These are phyloP conservation scores for Andrena camellia DNA, from an alignment of 2,888 invertebrate species.

Conservation along the genomic window DNA sequence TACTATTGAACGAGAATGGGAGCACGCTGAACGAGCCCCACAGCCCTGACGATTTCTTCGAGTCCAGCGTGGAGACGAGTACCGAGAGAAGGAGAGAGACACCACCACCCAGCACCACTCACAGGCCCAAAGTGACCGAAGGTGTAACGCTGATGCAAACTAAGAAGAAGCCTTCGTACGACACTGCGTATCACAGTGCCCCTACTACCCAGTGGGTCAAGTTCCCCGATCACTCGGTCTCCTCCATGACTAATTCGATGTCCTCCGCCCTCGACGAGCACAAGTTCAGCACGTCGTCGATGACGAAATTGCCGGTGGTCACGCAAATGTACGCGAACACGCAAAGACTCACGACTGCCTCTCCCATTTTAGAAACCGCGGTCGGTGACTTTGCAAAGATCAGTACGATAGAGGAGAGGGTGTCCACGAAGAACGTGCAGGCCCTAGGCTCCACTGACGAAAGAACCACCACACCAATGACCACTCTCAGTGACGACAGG, in stretches of 20 bases:
- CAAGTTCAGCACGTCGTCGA: constrained; percentile 38
- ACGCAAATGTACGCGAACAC: constrained; percentile 71
- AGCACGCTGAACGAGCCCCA: constrained; percentile 82
- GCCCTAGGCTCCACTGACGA: constrained; percentile 37
- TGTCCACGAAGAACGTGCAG: constrained; percentile 61
- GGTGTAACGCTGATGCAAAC: constrained; percentile 1
- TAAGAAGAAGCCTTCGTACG: constrained; percentile 23
- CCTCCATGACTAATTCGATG: constrained; percentile 16
- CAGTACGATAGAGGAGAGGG: constrained; percentile 65
- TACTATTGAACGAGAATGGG: constrained; percentile 85
- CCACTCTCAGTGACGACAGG: constrained; percentile 60
- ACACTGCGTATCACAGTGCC: constrained; percentile 10
- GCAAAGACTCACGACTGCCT: constrained; percentile 56
- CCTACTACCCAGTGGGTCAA: constrained; percentile 54
- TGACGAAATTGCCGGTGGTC: constrained; percentile 58
- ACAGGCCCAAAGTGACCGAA: constrained; percentile 35
- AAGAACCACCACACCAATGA: constrained; percentile 78
- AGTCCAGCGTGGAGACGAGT: constrained; percentile 64
- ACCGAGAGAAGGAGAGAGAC: constrained; percentile 22
- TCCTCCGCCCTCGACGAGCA: constrained; percentile 21
- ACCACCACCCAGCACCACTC: background rate
- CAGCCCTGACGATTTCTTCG: constrained; percentile 84
- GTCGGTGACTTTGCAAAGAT: constrained; percentile 33
- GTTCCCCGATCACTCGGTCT: constrained; percentile 46
- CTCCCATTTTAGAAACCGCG: constrained; percentile 20